Percentiles rank a stretch among this genome's conserved stretches.
phyloP scores from a whole-genome alignment of 2,888 invertebrate species.

The Eremobia ochroleuca region DNA sequence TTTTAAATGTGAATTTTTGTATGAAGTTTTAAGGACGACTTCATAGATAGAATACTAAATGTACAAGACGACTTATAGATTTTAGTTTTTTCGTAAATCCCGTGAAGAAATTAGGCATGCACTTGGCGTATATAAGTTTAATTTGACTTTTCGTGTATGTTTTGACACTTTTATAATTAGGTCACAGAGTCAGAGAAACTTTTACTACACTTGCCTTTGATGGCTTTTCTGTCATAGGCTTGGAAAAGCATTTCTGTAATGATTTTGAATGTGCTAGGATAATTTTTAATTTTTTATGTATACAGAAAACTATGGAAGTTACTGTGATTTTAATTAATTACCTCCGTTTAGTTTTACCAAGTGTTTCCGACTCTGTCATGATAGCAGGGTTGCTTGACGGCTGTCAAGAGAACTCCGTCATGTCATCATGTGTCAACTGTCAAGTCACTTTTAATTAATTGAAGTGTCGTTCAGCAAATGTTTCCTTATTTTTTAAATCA shows the following conservation, averaged over 20 bases:
- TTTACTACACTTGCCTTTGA: not conserved
- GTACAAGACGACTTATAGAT: no score
- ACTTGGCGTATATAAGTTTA: slow-evolving; percentile 1
- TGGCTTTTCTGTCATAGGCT: not conserved
- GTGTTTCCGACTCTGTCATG: not conserved
- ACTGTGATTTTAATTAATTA: not conserved
- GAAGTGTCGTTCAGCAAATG: slow-evolving; percentile 6
- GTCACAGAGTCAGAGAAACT: not conserved
- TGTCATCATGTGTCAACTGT: not conserved
- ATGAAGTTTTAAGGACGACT: no score
- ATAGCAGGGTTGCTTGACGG: not conserved
- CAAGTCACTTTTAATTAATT: not conserved
- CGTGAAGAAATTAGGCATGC: no score
- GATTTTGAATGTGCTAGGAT: not conserved
- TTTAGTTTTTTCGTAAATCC: no score
- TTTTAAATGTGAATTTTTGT: not conserved
- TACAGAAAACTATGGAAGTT: not conserved
- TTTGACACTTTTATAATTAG: not conserved
- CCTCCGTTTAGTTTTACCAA: not conserved
- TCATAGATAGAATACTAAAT: no score
- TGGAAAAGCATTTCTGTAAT: no score
- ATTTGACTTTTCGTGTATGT: not conserved
- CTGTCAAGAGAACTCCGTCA: slow-evolving; percentile 16
- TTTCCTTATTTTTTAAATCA: not conserved
- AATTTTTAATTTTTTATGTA: no score